A percentile compares a stretch with the other conserved stretches of the same genome.
Conservation (phyloP, 1,140 invertebrate genomes). For the Drosophila simulans region DNA sequence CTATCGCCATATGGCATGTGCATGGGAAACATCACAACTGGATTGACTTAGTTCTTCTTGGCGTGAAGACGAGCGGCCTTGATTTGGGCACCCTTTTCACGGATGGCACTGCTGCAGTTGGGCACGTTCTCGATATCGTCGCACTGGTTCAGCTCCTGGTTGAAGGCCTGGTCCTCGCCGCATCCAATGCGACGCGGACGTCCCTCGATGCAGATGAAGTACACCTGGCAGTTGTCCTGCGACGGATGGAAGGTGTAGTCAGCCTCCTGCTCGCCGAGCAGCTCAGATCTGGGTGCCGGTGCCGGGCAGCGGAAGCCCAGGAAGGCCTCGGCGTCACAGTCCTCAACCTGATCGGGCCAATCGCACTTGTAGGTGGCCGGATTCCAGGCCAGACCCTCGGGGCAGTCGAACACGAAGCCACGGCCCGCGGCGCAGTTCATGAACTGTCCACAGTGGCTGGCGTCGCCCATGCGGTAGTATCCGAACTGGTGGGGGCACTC, state of each 20-base stretch:
- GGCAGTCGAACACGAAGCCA: slow-evolving; percentile 86
- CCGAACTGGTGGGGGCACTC: slow-evolving; percentile 95
- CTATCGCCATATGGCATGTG: slow-evolving; percentile 28
- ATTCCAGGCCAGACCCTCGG: slow-evolving; percentile 94
- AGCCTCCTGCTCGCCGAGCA: slow-evolving; percentile 79
- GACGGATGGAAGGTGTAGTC: slow-evolving; percentile 87
- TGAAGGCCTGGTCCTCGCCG: slow-evolving; percentile 92
- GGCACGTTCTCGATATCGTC: slow-evolving; percentile 92
- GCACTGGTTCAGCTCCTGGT: slow-evolving; percentile 90
- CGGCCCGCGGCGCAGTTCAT: slow-evolving; percentile 93
- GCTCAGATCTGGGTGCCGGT: slow-evolving; percentile 83
- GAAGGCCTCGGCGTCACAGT: slow-evolving; percentile 91
- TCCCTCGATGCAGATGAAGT: slow-evolving; percentile 92
- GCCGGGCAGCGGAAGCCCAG: slow-evolving; percentile 89
- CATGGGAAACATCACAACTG: slow-evolving; percentile 5
- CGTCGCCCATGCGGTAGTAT: slow-evolving; percentile 90
- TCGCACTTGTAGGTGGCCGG: slow-evolving; percentile 91
- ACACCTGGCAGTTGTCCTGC: slow-evolving; percentile 89
- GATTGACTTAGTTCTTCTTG: slow-evolving; percentile 35
- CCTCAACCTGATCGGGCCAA: slow-evolving; percentile 93
- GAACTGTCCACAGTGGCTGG: slow-evolving; percentile 91
- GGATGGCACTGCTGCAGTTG: slow-evolving; percentile 86
- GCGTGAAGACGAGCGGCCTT: slow-evolving; percentile 70
- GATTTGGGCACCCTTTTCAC: slow-evolving; percentile 69
- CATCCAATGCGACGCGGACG: slow-evolving; percentile 90